phyloP scores from a whole-genome alignment of 2,113 vertebrate species.

The Psittacus erithacus region DNA sequence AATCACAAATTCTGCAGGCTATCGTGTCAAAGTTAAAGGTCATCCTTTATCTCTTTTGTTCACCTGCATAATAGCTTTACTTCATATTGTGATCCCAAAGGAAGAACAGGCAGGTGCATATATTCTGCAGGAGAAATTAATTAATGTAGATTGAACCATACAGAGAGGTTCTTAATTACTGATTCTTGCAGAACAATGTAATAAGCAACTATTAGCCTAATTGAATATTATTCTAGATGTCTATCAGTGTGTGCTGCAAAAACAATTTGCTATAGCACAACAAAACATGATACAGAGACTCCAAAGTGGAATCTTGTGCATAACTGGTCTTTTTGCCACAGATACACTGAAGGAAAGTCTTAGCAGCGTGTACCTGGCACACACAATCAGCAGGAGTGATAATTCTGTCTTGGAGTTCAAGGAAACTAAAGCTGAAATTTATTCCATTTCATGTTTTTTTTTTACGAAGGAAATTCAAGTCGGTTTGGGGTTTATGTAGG shows the following conservation, averaged over 20 bases:
- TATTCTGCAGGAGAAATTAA: background rate
- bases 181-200: background rate
- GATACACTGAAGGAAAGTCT: background rate
- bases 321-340: background rate
- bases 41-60: background rate
- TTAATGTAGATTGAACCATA: background rate
- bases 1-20: background rate
- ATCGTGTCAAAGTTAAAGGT: background rate
- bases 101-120: background rate
- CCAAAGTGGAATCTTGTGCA: background rate
- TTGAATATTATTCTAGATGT: background rate
- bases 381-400: rapidly evolving
- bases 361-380: background rate
- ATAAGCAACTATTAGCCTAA: conserved; percentile 26
- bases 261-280: background rate
- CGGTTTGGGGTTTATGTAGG: conserved; percentile 14
- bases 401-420: background rate
- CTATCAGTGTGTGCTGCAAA: background rate
- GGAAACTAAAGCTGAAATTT: conserved; percentile 15
- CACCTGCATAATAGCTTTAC: background rate
- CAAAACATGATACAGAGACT: background rate
- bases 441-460: background rate
- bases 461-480: background rate
- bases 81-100: background rate
- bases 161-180: background rate